Conservation (phyloP, 2,113 vertebrate genomes). For the Oxyruncus cristatus region DNA sequence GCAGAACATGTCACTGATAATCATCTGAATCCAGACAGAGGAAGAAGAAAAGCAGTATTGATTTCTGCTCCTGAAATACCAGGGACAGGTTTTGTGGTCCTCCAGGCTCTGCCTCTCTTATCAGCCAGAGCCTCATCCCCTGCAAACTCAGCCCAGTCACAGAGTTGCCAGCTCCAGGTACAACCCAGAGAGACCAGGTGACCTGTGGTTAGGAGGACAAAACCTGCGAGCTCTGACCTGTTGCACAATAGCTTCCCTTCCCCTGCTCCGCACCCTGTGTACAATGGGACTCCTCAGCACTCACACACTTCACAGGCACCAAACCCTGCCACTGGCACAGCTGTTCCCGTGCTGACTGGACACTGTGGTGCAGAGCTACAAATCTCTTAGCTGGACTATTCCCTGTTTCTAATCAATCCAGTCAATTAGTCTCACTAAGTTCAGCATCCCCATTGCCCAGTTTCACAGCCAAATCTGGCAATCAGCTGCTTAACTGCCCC, state of each 20-base stretch:
- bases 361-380: not conserved
- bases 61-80: not conserved
- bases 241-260: not conserved
- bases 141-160: not conserved
- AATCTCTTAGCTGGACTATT: not conserved
- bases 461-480: not conserved
- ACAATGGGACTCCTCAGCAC: accelerated
- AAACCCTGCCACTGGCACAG: not conserved
- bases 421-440: not conserved
- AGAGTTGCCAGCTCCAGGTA: not conserved
- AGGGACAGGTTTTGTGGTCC: not conserved
- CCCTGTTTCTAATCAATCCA: not conserved
- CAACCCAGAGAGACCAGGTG: no score
- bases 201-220: not conserved
- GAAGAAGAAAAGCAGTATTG: not conserved
- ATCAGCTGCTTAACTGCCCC: not conserved
- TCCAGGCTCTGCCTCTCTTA: not conserved
- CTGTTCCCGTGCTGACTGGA: not conserved
- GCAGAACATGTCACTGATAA: not conserved
- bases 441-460: not conserved
- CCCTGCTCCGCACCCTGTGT: no score
- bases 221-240: not conserved
- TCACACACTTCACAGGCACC: not conserved
- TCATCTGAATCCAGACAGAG: not conserved
- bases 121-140: not conserved